Evolutionary conservation across 1,140 invertebrate species (phyloP).

Genomic region (Cydia strobilella): DNA sequence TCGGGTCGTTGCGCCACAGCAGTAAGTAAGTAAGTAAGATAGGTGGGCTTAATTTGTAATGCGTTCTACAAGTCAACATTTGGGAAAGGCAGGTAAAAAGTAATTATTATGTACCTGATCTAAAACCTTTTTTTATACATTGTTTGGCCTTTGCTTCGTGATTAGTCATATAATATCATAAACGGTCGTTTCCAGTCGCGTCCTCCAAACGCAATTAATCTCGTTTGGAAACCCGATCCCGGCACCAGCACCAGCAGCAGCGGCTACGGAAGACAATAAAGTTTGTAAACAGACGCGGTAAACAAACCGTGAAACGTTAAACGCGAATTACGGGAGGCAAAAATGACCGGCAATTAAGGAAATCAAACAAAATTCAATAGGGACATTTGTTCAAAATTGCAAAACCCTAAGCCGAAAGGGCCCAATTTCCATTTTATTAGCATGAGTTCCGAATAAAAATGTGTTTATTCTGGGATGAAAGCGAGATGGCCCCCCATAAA

Average conservation of each 20-base stretch:
- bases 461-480: conserved; percentile 69
- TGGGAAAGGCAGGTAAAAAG: background rate
- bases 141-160: background rate
- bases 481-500: conserved; percentile 58
- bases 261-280: conserved; percentile 19
- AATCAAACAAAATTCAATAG: conserved; percentile 69
- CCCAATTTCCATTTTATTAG: conserved; percentile 72
- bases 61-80: no score
- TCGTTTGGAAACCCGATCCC: conserved; percentile 6
- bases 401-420: conserved; percentile 63
- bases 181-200: conserved; percentile 5
- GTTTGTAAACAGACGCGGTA: conserved; percentile 17
- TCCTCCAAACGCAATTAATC: conserved; percentile 19
- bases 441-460: conserved; percentile 72
- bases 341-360: conserved; percentile 59
- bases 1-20: no score
- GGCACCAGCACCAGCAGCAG: background rate
- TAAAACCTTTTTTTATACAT: background rate
- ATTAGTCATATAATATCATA: conserved; percentile 10
- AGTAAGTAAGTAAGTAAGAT: no score
- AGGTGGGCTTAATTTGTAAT: no score
- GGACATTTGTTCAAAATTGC: conserved; percentile 71
- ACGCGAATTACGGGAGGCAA: conserved; percentile 42
- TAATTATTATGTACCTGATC: background rate
- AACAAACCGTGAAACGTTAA: conserved; percentile 32